Percentiles rank a stretch among this genome's conserved stretches.
These are phyloP conservation scores for Dione juno DNA, from an alignment of 2,888 invertebrate genomes.

Conservation along the genomic window DNA sequence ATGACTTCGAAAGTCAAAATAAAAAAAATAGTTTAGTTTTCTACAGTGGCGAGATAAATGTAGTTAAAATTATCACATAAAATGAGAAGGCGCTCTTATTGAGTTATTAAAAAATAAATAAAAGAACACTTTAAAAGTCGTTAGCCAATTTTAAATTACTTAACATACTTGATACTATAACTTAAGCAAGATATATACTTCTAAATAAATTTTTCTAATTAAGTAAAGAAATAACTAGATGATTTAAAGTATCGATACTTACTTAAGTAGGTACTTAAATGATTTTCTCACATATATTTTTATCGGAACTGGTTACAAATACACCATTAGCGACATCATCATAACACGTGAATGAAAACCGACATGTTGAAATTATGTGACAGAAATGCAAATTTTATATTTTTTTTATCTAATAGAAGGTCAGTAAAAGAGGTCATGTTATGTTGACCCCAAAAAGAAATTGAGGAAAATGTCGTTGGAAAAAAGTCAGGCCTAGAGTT, in stretches of 20 bases:
- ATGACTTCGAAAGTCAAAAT: not conserved
- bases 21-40: not conserved
- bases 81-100: not conserved
- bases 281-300: constrained; percentile 18
- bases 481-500: constrained; percentile 30
- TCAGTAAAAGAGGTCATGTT: constrained; percentile 43
- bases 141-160: not conserved
- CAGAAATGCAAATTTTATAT: not conserved
- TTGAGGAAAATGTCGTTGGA: constrained; percentile 35
- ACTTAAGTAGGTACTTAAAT: constrained; percentile 2
- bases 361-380: not conserved
- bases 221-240: not conserved
- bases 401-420: constrained; percentile 36
- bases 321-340: constrained; percentile 17
- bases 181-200: not conserved
- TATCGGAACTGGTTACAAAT: constrained; percentile 6
- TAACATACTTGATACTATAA: not conserved
- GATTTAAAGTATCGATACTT: not conserved
- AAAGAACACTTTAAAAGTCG: too few relatives aligned
- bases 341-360: constrained; percentile 9
- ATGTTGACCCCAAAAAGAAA: constrained; percentile 44
- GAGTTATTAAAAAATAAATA: too few relatives aligned
- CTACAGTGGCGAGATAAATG: not conserved
- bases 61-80: too few relatives aligned
- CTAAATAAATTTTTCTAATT: constrained; percentile 8